Evolutionary conservation across 2,888 invertebrate genomes (phyloP).

Genomic region (Erebia palarica): DNA sequence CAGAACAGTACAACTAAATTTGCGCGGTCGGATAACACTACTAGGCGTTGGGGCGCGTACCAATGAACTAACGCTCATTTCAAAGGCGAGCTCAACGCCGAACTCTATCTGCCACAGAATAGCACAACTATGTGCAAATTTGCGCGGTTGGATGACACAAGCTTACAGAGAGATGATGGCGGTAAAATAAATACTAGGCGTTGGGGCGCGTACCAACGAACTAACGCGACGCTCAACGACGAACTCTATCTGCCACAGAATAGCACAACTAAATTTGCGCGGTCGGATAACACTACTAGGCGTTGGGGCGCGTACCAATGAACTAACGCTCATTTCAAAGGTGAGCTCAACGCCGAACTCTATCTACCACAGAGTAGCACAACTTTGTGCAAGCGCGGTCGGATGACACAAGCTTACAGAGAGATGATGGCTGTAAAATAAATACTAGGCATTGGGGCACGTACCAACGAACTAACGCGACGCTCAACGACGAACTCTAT

Average conservation of each 20-base stretch:
- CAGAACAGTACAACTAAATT: slow-evolving; percentile 46
- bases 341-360: background rate
- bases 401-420: slow-evolving; percentile 71
- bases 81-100: background rate
- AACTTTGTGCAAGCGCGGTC: slow-evolving; percentile 50
- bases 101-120: background rate
- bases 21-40: slow-evolving; percentile 69
- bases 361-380: background rate
- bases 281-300: slow-evolving; percentile 67
- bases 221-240: background rate
- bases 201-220: slow-evolving; percentile 40
- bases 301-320: slow-evolving; percentile 41
- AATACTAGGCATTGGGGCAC: slow-evolving; percentile 56
- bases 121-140: slow-evolving; percentile 50
- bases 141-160: slow-evolving; percentile 67
- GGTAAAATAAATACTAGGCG: slow-evolving; percentile 71
- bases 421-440: slow-evolving; percentile 76
- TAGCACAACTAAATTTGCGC: slow-evolving; percentile 52
- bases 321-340: no score
- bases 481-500: background rate
- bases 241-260: background rate
- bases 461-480: no score
- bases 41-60: slow-evolving; percentile 45
- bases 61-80: no score
- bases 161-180: slow-evolving; percentile 72